Conservation (phyloP, 1,140 invertebrate genomes). For the Meloidogyne hapla region DNA sequence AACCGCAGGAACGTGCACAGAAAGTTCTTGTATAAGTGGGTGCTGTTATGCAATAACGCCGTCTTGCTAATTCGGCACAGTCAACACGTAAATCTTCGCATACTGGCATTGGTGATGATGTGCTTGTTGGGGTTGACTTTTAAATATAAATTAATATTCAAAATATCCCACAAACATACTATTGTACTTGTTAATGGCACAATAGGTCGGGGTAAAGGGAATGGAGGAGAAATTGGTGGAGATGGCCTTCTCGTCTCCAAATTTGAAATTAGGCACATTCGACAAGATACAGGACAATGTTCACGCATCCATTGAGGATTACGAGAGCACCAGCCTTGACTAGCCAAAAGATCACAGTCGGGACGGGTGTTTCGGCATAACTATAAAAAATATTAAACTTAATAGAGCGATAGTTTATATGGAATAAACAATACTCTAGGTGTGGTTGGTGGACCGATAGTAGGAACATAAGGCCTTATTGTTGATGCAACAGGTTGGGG, state of each 20-base stretch:
- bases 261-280: constrained; percentile 41
- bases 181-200: constrained; percentile 14
- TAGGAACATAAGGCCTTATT: neutral
- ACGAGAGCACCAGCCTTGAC: constrained; percentile 60
- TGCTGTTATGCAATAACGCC: constrained; percentile 60
- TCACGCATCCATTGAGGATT: constrained; percentile 60
- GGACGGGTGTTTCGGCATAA: constrained; percentile 52
- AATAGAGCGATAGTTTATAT: no score
- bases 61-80: constrained; percentile 60
- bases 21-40: constrained; percentile 56
- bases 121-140: neutral
- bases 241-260: neutral
- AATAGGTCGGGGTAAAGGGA: constrained; percentile 21
- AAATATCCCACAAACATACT: neutral
- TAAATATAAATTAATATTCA: neutral
- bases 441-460: constrained; percentile 14
- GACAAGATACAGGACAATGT: constrained; percentile 57
- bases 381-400: no score
- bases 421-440: constrained; percentile 12
- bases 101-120: constrained; percentile 28
- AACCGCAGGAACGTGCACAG: constrained; percentile 59
- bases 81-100: constrained; percentile 66
- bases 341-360: constrained; percentile 54
- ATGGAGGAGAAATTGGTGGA: neutral
- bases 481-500: constrained; percentile 27